phyloP scores from a whole-genome alignment of 2,797 vertebrate species.

The Gephyroberyx darwinii region DNA sequence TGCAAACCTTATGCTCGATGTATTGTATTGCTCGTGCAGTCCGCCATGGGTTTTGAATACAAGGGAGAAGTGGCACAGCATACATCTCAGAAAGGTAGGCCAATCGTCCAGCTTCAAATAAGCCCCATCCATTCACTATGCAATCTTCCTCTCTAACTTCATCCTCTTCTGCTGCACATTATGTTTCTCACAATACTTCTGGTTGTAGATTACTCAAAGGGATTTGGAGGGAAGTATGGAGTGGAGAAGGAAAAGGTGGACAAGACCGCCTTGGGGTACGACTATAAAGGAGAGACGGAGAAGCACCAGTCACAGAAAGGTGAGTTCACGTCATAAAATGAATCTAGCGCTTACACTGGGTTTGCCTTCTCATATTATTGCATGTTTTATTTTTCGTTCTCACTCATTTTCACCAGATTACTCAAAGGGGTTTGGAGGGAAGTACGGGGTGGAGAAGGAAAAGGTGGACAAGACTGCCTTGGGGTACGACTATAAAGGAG shows the following conservation, averaged over 20 bases:
- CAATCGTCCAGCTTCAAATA: too few species aligned
- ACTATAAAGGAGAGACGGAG: constrained; percentile 87
- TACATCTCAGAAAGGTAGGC: constrained; percentile 89
- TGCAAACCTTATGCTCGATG: too few species aligned
- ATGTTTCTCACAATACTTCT: not conserved
- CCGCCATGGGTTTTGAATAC: constrained; percentile 93
- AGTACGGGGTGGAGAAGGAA: constrained; percentile 87
- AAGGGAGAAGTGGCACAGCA: constrained; percentile 92
- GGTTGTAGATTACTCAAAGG: constrained; percentile 84
- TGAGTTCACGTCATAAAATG: constrained; percentile 27
- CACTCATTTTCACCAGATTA: constrained; percentile 79
- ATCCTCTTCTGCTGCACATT: not conserved
- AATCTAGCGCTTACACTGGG: not conserved
- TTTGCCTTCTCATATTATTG: not conserved
- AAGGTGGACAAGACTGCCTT: constrained; percentile 88
- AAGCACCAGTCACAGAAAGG: constrained; percentile 91
- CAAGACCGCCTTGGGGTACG: constrained; percentile 88
- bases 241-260: constrained; percentile 89
- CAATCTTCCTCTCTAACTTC: not conserved
- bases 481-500: constrained; percentile 89
- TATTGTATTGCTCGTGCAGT: constrained; percentile 77
- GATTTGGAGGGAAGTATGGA: constrained; percentile 90
- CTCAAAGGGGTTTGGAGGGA: constrained; percentile 89
- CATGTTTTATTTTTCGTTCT: not conserved
- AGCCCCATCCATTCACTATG: too few species aligned